These are phyloP conservation scores for Fragariocoptes setiger DNA, from an alignment of 1,140 invertebrate genomes.

Conservation along the genomic window DNA sequence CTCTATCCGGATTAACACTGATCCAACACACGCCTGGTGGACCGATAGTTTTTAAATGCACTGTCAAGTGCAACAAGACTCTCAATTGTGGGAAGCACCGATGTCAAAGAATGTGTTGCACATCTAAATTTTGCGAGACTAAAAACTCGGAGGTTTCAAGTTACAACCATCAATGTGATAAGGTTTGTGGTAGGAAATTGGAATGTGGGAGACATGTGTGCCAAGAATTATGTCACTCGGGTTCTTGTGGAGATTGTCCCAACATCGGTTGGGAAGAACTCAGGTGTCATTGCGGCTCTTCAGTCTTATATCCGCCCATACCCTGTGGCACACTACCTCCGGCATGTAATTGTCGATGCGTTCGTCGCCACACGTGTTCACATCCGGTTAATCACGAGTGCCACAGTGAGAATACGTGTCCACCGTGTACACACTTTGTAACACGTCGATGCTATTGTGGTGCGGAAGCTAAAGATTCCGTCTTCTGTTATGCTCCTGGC, in stretches of 20 bases:
- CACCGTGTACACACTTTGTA: constrained; percentile 68
- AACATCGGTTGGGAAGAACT: constrained; percentile 63
- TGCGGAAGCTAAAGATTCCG: constrained; percentile 32
- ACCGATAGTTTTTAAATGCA: constrained; percentile 29
- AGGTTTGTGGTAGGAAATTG: constrained; percentile 31
- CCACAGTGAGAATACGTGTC: constrained; percentile 37
- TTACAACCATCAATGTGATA: constrained; percentile 50
- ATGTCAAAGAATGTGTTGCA: constrained; percentile 54
- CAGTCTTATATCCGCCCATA: constrained; percentile 55
- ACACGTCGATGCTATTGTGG: constrained; percentile 54
- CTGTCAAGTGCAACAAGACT: constrained; percentile 60
- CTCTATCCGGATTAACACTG: too few species aligned
- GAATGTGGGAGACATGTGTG: constrained; percentile 55
- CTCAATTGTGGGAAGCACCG: constrained; percentile 54
- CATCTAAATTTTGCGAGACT: constrained; percentile 21
- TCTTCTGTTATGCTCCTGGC: constrained; percentile 53
- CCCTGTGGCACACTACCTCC: constrained; percentile 58
- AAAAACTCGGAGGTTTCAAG: too few species aligned
- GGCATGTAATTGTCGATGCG: constrained; percentile 38
- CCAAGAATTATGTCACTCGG: constrained; percentile 52
- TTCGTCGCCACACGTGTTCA: constrained; percentile 36
- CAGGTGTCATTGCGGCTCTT: constrained; percentile 55
- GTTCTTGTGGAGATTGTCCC: constrained; percentile 49
- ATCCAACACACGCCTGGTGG: too few species aligned
- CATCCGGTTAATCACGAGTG: constrained; percentile 47